Conservation (phyloP, 2,113 vertebrate species). For the Oxyruncus cristatus region DNA sequence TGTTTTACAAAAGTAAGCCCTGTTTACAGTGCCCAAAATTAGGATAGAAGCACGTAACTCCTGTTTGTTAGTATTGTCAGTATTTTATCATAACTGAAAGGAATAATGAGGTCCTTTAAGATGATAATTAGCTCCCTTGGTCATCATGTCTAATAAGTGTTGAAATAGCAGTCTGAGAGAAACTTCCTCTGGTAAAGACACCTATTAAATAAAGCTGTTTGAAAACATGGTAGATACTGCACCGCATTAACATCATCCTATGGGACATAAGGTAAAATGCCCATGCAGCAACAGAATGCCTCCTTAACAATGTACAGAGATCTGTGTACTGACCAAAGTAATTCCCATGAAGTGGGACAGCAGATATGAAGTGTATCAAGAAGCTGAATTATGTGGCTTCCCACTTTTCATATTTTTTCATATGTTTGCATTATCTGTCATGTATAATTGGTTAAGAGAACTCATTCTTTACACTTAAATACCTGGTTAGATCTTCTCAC, state of each 20-base stretch:
- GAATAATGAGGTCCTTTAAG: conserved; percentile 38
- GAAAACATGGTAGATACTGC: neutral
- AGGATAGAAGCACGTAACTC: neutral
- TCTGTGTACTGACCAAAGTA: neutral
- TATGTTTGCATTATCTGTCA: neutral
- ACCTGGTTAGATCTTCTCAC: neutral
- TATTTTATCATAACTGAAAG: neutral
- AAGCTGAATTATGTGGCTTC: neutral
- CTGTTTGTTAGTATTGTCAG: neutral
- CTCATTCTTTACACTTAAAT: neutral
- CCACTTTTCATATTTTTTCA: neutral
- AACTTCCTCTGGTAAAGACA: neutral
- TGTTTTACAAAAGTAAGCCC: neutral
- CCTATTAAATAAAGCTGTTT: neutral
- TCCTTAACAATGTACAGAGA: neutral
- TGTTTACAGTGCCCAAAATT: neutral
- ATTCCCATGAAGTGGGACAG: neutral
- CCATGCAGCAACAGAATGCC: neutral
- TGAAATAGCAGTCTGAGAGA: neutral
- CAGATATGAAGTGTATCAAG: neutral
- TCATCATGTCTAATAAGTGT: neutral
- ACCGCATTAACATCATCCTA: neutral
- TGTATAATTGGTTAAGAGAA: neutral
- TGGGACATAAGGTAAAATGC: neutral
- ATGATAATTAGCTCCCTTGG: conserved; percentile 20